Conservation (phyloP, 2,888 invertebrate genomes). For the Taphrorychus bicolor region DNA sequence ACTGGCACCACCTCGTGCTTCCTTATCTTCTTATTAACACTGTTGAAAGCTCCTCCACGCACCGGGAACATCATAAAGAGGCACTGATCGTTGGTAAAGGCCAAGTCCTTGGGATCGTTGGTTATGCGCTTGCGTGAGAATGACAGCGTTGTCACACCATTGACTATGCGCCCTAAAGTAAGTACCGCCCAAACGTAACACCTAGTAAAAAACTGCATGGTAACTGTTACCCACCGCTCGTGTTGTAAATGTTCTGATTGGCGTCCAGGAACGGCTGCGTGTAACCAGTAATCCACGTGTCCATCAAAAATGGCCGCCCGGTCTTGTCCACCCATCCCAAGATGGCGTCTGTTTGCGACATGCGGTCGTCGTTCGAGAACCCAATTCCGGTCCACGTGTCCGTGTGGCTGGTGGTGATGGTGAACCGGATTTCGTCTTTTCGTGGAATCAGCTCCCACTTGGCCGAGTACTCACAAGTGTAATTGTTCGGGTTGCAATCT, state of each 20-base stretch:
- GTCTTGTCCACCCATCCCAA: slow-evolving; percentile 87
- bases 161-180: slow-evolving; percentile 63
- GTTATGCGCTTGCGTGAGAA: slow-evolving; percentile 81
- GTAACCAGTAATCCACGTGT: slow-evolving; percentile 86
- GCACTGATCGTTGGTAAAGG: slow-evolving; percentile 83
- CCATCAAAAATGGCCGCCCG: slow-evolving; percentile 85
- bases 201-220: neutral
- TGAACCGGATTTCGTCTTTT: slow-evolving; percentile 79
- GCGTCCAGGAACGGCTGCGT: slow-evolving; percentile 75
- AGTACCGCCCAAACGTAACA: too few relatives aligned
- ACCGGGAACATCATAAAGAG: slow-evolving; percentile 88
- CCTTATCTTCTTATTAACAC: slow-evolving; percentile 83
- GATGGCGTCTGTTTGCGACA: slow-evolving; percentile 89
- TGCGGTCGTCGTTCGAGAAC: slow-evolving; percentile 82
- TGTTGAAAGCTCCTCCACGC: slow-evolving; percentile 81
- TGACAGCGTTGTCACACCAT: slow-evolving; percentile 79
- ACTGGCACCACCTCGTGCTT: slow-evolving; percentile 79
- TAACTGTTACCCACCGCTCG: slow-evolving; percentile 62
- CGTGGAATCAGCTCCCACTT: slow-evolving; percentile 77
- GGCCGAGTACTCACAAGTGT: slow-evolving; percentile 81
- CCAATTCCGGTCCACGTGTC: slow-evolving; percentile 91
- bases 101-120: slow-evolving; percentile 75
- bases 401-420: slow-evolving; percentile 77
- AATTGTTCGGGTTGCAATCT: slow-evolving; percentile 68
- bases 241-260: slow-evolving; percentile 76